phyloP scores from a whole-genome alignment of 1,140 invertebrate genomes.

The Ips nitidus region DNA sequence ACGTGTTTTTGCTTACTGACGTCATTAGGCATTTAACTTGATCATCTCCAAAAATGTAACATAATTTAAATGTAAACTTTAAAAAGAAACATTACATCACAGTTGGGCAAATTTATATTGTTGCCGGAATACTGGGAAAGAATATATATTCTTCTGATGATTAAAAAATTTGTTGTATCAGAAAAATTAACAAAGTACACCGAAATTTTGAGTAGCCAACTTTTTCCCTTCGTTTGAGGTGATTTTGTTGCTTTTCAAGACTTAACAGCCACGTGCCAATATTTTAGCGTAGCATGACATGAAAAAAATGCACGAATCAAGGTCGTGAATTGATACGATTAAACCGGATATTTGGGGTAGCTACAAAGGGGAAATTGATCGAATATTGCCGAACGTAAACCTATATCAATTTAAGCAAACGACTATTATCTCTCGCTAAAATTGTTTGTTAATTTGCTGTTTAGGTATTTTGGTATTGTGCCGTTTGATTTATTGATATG shows the following conservation, averaged over 20 bases:
- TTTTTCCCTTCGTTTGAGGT: too few relatives aligned
- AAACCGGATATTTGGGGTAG: slow-evolving; percentile 32
- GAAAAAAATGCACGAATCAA: slow-evolving; percentile 12
- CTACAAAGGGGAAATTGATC: slow-evolving; percentile 34
- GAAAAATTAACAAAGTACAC: too few relatives aligned
- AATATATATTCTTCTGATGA: too few relatives aligned
- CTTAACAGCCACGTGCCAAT: slow-evolving; percentile 3
- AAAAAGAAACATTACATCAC: too few relatives aligned
- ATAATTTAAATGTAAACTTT: too few relatives aligned
- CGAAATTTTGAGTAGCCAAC: too few relatives aligned
- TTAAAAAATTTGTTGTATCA: too few relatives aligned
- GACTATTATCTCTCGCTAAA: slow-evolving; percentile 34
- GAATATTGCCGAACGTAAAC: slow-evolving; percentile 31
- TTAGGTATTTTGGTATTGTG: slow-evolving; percentile 27
- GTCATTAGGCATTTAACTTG: too few relatives aligned
- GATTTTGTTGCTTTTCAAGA: background rate
- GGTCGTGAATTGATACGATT: slow-evolving; percentile 27
- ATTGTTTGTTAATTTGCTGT: slow-evolving; percentile 33
- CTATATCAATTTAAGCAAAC: slow-evolving; percentile 35
- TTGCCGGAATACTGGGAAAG: too few relatives aligned
- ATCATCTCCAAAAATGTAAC: too few relatives aligned
- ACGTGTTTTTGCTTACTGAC: too few relatives aligned
- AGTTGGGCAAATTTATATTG: too few relatives aligned
- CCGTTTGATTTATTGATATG: slow-evolving; percentile 27
- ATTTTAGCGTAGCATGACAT: slow-evolving; percentile 1